These are phyloP conservation scores for Sphaeridia pumilis DNA, from an alignment of 2,888 invertebrate species.

Conservation along the genomic window DNA sequence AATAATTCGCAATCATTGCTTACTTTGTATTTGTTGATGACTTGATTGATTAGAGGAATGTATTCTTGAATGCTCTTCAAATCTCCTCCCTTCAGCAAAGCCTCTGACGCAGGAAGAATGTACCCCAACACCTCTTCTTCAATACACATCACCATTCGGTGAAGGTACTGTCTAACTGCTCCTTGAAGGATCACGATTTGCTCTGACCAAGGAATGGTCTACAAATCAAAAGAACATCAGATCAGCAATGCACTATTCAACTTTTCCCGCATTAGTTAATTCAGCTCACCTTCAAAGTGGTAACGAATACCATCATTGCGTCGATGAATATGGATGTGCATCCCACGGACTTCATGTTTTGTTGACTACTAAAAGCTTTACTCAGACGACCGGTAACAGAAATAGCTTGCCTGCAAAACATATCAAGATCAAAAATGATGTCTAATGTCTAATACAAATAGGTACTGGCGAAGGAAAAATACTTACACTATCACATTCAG, in stretches of 20 bases:
- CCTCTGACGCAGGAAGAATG: constrained; percentile 44
- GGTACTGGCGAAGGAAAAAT: not conserved
- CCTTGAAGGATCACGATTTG: constrained; percentile 38
- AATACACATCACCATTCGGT: constrained; percentile 49
- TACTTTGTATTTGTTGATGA: constrained; percentile 48
- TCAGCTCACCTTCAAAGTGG: constrained; percentile 40
- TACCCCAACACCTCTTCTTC: constrained; percentile 46
- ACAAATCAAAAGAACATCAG: too few species aligned
- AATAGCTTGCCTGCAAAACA: constrained; percentile 42
- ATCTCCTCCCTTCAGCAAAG: constrained; percentile 41
- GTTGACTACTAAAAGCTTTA: constrained; percentile 47
- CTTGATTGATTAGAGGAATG: constrained; percentile 48
- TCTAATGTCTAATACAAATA: not conserved
- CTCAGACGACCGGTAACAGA: constrained; percentile 47
- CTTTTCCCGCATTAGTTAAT: not conserved
- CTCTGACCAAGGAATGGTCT: constrained; percentile 12
- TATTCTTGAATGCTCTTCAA: constrained; percentile 41
- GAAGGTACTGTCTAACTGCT: constrained; percentile 46
- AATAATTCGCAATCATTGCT: constrained; percentile 5
- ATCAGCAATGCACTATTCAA: not conserved
- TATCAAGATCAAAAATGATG: not conserved
- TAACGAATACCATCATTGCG: constrained; percentile 44
- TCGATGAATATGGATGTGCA: constrained; percentile 45
- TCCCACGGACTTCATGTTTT: constrained; percentile 45
- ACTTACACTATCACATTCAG: constrained; percentile 27